Percentiles rank a stretch among this genome's conserved stretches.
phyloP scores from a whole-genome alignment of 2,113 vertebrate species.

The Lagopus muta region DNA sequence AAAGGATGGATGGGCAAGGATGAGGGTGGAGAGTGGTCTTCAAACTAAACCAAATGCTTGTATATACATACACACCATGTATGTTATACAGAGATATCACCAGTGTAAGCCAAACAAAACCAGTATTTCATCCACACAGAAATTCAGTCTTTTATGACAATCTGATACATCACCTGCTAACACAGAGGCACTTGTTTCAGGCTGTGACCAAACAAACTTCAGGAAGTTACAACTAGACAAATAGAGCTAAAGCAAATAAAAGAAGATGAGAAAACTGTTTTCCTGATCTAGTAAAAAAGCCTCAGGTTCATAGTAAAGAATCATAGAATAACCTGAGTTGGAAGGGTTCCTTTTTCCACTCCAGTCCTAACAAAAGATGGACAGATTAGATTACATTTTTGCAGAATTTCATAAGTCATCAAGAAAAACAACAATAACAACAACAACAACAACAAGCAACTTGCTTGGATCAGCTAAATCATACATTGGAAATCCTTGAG shows the following conservation, averaged over 20 bases:
- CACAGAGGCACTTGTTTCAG: neutral
- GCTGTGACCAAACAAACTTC: neutral
- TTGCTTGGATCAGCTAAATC: neutral
- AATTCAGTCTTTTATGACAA: neutral
- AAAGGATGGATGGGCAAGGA: neutral
- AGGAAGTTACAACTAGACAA: neutral
- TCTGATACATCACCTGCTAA: neutral
- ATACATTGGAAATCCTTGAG: neutral
- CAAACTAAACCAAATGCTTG: neutral
- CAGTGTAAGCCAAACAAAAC: neutral
- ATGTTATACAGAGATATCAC: neutral
- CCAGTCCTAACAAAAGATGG: neutral
- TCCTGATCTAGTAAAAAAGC: neutral
- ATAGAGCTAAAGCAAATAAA: neutral
- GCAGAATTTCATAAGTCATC: neutral
- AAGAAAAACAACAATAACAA: neutral
- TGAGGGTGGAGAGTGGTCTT: neutral
- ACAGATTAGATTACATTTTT: neutral
- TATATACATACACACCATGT: fast-evolving
- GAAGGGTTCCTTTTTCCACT: too few relatives aligned
- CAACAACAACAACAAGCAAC: too few relatives aligned
- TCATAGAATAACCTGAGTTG: too few relatives aligned
- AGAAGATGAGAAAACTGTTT: neutral
- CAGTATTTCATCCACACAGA: neutral
- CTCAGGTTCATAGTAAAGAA: neutral